These are phyloP conservation scores for Lamprologus tigripictilis DNA, from an alignment of 2,113 vertebrate genomes.

Conservation along the genomic window DNA sequence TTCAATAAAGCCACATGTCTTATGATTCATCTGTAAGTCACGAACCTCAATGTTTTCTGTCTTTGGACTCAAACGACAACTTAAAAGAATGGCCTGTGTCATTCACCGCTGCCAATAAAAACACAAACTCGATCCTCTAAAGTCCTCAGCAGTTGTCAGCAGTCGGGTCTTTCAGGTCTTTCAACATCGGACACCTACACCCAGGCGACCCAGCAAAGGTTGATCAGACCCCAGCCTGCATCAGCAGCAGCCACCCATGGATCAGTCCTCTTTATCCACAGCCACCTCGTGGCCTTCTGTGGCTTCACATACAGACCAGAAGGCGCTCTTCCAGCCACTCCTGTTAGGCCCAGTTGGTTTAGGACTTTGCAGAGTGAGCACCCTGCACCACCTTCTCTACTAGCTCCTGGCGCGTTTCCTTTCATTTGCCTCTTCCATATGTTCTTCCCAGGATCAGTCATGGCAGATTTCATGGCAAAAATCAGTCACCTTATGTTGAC, in stretches of 20 bases:
- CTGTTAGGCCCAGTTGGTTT: not conserved
- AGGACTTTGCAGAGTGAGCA: not conserved
- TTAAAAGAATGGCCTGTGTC: not conserved
- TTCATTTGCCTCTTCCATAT: not conserved
- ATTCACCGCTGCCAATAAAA: not conserved
- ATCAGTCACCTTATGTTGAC: not conserved
- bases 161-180: not conserved
- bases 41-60: not conserved
- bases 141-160: not conserved
- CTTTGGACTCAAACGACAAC: not conserved
- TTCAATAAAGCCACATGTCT: not conserved
- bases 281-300: not conserved
- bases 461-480: not conserved
- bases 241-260: not conserved
- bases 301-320: not conserved
- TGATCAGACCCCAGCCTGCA: not conserved
- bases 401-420: not conserved
- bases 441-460: not conserved
- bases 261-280: not conserved
- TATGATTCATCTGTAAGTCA: not conserved
- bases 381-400: not conserved
- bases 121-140: not conserved
- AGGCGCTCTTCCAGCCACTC: not conserved
- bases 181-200: not conserved
- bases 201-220: not conserved